Percentiles rank a stretch among this genome's conserved stretches.
These are phyloP conservation scores for Mesocricetus auratus DNA, from an alignment of 2,113 vertebrate species.

Conservation along the genomic window DNA sequence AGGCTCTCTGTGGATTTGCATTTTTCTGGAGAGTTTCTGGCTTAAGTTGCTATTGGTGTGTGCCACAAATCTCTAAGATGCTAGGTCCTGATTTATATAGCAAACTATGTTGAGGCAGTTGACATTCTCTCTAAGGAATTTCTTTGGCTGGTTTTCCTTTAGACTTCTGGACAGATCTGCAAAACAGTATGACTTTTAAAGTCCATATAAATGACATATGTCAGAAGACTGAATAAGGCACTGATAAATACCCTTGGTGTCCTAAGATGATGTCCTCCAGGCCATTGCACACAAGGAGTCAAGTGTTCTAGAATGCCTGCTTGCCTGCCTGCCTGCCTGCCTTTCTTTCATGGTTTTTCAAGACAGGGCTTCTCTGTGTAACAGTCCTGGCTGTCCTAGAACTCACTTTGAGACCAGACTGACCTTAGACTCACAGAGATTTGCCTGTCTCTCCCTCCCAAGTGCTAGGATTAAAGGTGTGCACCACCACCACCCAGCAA, in stretches of 20 bases:
- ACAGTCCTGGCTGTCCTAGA: too few species aligned
- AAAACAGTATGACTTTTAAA: conserved; percentile 71
- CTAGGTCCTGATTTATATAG: conserved; percentile 79
- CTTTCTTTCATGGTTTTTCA: too few species aligned
- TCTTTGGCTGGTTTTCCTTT: conserved; percentile 81
- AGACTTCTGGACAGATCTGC: conserved; percentile 67
- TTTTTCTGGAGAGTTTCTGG: conserved; percentile 65
- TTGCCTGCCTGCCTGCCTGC: too few species aligned
- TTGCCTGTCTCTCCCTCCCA: too few species aligned
- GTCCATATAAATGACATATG: conserved; percentile 58
- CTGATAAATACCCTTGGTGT: conserved; percentile 20
- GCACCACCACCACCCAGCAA: neutral
- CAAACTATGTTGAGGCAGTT: conserved; percentile 80
- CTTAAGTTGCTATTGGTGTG: conserved; percentile 62
- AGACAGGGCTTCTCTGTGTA: too few species aligned
- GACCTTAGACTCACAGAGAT: too few species aligned
- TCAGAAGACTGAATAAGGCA: conserved; percentile 50
- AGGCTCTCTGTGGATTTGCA: neutral
- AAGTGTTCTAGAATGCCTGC: neutral
- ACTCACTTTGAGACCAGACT: too few species aligned
- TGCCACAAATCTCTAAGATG: conserved; percentile 64
- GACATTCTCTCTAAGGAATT: conserved; percentile 84
- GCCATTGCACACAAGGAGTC: conserved; percentile 1
- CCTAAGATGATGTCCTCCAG: conserved; percentile 21
- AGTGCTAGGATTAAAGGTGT: too few species aligned